Evolutionary conservation across 1,140 invertebrate genomes (phyloP), one percentile per base, ranked within the genome.

Genomic region (Periplaneta americana): DNA sequence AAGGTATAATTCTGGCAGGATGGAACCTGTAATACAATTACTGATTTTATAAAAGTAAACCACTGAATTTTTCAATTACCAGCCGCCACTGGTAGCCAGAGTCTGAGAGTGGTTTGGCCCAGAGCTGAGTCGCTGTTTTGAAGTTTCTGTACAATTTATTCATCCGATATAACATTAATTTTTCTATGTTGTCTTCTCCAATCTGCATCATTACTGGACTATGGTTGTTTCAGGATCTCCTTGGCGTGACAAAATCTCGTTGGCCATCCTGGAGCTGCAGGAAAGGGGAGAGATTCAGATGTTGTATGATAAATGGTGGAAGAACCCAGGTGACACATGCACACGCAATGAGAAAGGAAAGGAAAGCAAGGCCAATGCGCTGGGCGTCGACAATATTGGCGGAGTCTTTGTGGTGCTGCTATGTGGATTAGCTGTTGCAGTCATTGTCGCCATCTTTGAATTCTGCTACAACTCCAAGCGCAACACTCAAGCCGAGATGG

Each of bases 351-450:
- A 94, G 75, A 92, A 92, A 84, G 91, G 92, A 81, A 94, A 93
- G 85, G 94, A 94, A 84, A 92, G 91, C 75, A 95, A 95, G 86
- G 94, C 94, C 2, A 94, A 92, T 85, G 92, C 94, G 80, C 89
- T 98, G 32, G 96, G 96, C 10, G 94, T 98, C 75, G 95, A 96
- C 84, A 98, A 98, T 87, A 95, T 97, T 88, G 93, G 97, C 74
- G 98, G 98, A 37, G 95, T 99, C 10, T 99, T 99, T 86, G 95
- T 99, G 22, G 96, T 99, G 11, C 91, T 98, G 6, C 87, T 96
- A 0, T 93, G 93, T 83, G 95, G 95, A 22, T 87, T 96, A 32
- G 92, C 92, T 5, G 90, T 95, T 39, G 94, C 95, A 22, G 91
- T 96, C 74, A 87, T 96, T 10, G 91, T 95, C 10, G 93, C 95